These are phyloP conservation scores for Mellivora capensis DNA, from an alignment of 2,113 vertebrate species.

Conservation along the genomic window DNA sequence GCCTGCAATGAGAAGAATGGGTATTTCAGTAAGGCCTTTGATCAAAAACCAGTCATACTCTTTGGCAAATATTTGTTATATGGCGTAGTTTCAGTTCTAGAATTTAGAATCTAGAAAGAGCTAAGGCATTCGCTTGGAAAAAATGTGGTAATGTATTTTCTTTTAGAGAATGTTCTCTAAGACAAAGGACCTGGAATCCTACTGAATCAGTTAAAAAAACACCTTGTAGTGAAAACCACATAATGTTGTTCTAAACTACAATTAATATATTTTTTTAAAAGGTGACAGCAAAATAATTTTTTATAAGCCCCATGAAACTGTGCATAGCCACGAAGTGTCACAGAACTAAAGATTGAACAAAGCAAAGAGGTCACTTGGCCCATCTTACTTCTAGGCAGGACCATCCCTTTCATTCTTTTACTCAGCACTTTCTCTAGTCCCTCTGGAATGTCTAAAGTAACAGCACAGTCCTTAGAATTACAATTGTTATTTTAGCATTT, in stretches of 20 bases:
- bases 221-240: neutral
- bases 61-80: neutral
- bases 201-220: neutral
- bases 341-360: neutral
- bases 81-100: neutral
- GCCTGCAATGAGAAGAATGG: neutral
- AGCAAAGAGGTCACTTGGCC: neutral
- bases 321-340: neutral
- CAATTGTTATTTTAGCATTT: neutral
- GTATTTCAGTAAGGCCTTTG: conserved; percentile 10
- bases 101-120: conserved; percentile 3
- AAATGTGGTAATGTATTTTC: conserved; percentile 26
- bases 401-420: neutral
- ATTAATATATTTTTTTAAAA: neutral
- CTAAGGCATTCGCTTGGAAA: neutral
- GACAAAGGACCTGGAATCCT: neutral
- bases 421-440: neutral
- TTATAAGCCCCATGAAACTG: neutral
- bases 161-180: conserved; percentile 16
- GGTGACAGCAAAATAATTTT: neutral
- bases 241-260: neutral
- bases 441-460: neutral
- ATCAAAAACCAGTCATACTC: conserved; percentile 1
- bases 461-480: neutral
- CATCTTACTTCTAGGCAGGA: neutral